Evolutionary conservation across 1,140 invertebrate species (phyloP).

Genomic region (Capitella teleta): DNA sequence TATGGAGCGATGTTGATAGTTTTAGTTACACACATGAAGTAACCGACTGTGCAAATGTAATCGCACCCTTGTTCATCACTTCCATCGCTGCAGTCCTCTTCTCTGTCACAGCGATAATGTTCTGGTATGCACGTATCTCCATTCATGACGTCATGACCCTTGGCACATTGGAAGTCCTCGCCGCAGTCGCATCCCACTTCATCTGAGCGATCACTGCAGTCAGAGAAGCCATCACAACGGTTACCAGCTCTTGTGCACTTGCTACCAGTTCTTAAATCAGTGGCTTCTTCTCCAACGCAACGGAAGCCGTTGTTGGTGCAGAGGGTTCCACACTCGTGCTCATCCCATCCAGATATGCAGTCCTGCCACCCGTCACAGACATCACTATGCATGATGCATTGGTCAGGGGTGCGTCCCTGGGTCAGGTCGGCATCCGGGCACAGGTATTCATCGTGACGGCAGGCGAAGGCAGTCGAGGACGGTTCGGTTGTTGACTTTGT

Average conservation of each 20-base stretch:
- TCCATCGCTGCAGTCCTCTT: conserved; percentile 5
- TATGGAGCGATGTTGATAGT: neutral
- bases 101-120: neutral
- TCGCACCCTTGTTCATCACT: conserved; percentile 5
- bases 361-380: conserved; percentile 5
- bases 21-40: neutral
- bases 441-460: too few species aligned
- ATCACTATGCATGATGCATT: conserved; percentile 1
- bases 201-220: conserved; percentile 4
- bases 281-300: conserved; percentile 1
- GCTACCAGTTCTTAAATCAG: neutral
- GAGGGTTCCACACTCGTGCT: conserved; percentile 1
- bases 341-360: neutral
- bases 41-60: neutral
- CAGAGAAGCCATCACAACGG: conserved; percentile 2
- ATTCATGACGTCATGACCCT: neutral
- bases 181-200: conserved; percentile 2
- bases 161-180: conserved; percentile 2
- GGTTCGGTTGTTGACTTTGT: too few species aligned
- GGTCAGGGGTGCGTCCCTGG: too few species aligned
- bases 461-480: too few species aligned
- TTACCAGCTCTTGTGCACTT: neutral
- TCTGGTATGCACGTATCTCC: conserved; percentile 1
- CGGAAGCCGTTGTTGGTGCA: conserved; percentile 5
- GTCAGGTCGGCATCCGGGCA: too few species aligned